These are phyloP conservation scores for Dastarcus helophoroides DNA, from an alignment of 2,888 invertebrate genomes.

Conservation along the genomic window DNA sequence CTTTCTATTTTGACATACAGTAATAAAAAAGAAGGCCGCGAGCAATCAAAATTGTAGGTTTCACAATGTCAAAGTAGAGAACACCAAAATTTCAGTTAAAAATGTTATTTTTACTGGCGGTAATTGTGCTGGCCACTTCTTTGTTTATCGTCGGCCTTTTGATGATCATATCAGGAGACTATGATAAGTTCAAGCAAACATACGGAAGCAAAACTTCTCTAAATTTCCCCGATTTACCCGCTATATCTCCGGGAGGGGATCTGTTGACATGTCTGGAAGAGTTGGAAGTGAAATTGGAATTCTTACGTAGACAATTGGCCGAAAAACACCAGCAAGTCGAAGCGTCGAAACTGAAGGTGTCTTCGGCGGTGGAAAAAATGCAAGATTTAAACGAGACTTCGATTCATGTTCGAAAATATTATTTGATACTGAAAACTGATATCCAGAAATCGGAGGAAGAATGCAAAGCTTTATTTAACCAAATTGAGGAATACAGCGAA, in stretches of 20 bases:
- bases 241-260: constrained; percentile 22
- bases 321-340: constrained; percentile 27
- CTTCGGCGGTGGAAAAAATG: constrained; percentile 23
- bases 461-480: constrained; percentile 22
- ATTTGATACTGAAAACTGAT: constrained; percentile 23
- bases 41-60: too few relatives aligned
- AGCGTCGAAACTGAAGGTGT: constrained; percentile 21
- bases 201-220: constrained; percentile 12
- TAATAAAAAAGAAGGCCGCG: too few relatives aligned
- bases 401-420: constrained; percentile 23
- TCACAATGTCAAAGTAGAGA: too few relatives aligned
- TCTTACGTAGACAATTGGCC: constrained; percentile 24
- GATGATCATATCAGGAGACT: constrained; percentile 21
- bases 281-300: constrained; percentile 26
- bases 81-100: too few relatives aligned
- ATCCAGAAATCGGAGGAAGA: constrained; percentile 25
- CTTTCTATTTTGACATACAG: too few relatives aligned
- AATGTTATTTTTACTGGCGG: too few relatives aligned
- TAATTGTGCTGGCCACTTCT: too few relatives aligned
- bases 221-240: constrained; percentile 21
- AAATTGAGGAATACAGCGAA: constrained; percentile 27
- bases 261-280: constrained; percentile 25
- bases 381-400: constrained; percentile 25
- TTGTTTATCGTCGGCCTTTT: constrained; percentile 25
- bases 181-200: constrained; percentile 21